Percentiles rank a stretch among this genome's conserved stretches.
Conservation (phyloP, 2,113 vertebrate genomes). For the Ciconia stormi region DNA sequence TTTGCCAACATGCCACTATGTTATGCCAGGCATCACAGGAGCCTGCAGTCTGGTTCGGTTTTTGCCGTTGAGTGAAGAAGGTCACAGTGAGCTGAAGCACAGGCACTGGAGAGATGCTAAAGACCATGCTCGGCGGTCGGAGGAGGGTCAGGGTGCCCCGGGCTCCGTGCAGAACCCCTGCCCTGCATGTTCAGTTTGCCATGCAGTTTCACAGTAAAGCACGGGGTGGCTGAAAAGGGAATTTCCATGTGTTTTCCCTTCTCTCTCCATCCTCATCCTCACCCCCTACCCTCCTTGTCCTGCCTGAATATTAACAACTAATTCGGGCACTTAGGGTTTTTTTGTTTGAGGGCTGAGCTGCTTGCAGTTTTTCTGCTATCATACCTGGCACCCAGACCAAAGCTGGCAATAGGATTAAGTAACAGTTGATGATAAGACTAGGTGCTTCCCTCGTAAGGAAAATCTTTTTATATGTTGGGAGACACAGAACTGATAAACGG, state of each 20-base stretch:
- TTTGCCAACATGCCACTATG: background rate
- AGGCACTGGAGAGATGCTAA: background rate
- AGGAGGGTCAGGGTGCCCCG: background rate
- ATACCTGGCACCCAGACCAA: background rate
- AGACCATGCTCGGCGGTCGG: background rate
- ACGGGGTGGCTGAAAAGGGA: background rate
- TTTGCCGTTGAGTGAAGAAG: background rate
- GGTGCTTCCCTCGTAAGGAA: background rate
- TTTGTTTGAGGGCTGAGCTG: background rate
- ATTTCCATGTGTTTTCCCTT: background rate
- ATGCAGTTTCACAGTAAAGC: background rate
- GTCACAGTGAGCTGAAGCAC: background rate
- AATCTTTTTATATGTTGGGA: background rate
- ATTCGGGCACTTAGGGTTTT: background rate
- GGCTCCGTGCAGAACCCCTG: fast-evolving
- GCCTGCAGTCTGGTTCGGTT: background rate
- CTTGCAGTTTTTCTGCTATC: background rate
- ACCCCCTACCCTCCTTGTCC: background rate
- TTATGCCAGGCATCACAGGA: background rate
- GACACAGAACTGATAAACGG: background rate
- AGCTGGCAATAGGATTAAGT: background rate
- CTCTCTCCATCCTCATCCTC: background rate
- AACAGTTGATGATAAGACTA: background rate
- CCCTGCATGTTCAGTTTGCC: too few relatives aligned
- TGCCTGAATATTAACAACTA: background rate